phyloP scores from a whole-genome alignment of 2,888 invertebrate genomes.

The Trichacis sp. region DNA sequence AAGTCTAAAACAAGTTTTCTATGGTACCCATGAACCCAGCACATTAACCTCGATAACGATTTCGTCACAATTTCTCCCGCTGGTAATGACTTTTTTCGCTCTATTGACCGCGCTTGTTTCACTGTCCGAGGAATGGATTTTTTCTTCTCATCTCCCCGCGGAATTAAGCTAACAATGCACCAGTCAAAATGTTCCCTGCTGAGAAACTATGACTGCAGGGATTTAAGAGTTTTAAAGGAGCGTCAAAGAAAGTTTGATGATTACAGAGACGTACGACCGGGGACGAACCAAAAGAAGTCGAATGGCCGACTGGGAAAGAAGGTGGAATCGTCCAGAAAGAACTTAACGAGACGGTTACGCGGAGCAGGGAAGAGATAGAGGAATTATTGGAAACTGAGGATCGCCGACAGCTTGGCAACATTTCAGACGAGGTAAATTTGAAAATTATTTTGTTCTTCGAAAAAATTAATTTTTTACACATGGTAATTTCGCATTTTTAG shows the following conservation, averaged over 20 bases:
- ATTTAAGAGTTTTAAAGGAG: constrained; percentile 3
- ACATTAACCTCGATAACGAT: too few species aligned
- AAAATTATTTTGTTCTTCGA: too few species aligned
- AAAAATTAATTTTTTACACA: too few species aligned
- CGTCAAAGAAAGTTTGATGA: constrained; percentile 25
- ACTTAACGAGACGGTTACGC: constrained; percentile 82
- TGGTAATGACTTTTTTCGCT: too few species aligned
- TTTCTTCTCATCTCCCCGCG: constrained; percentile 3
- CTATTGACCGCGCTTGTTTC: not conserved
- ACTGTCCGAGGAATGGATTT: not conserved
- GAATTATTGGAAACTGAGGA: constrained; percentile 88
- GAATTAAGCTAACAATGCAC: not conserved
- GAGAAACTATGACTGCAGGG: not conserved
- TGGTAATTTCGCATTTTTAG: too few species aligned
- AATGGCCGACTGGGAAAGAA: constrained; percentile 54
- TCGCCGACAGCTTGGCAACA: constrained; percentile 84
- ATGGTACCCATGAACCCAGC: too few species aligned
- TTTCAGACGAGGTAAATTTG: constrained; percentile 83
- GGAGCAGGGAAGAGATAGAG: constrained; percentile 86
- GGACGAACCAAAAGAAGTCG: constrained; percentile 66
- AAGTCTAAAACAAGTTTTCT: too few species aligned
- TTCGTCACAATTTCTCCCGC: too few species aligned
- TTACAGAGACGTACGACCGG: constrained; percentile 71
- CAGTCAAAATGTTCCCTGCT: too few species aligned
- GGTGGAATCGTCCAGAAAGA: constrained; percentile 82